phyloP scores from a whole-genome alignment of 2,113 vertebrate genomes.

The Tautogolabrus adspersus region DNA sequence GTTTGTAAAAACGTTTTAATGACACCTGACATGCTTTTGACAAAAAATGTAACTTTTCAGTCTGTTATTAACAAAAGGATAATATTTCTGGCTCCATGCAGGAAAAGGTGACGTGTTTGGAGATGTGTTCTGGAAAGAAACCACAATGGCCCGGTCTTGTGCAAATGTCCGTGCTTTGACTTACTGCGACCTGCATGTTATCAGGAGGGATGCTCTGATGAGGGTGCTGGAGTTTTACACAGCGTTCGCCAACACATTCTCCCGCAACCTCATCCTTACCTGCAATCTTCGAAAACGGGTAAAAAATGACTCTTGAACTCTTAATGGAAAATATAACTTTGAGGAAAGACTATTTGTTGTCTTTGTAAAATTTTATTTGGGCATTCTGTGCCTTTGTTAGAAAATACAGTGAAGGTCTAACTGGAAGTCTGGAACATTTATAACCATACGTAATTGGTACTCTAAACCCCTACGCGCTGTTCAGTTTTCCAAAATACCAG shows the following conservation, averaged over 20 bases:
- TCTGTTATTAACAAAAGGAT: not conserved
- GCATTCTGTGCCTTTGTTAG: not conserved
- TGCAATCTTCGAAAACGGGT: conserved; percentile 98
- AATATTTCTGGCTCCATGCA: conserved; percentile 55
- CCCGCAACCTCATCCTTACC: conserved; percentile 95
- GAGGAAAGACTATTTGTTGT: not conserved
- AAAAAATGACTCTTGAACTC: conserved; percentile 60
- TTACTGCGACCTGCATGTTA: conserved; percentile 97
- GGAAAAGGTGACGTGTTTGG: conserved; percentile 99
- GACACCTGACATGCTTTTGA: too few species aligned
- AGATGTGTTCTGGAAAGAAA: conserved; percentile 99
- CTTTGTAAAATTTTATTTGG: not conserved
- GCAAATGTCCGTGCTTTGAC: conserved; percentile 97
- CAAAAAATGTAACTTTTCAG: not conserved
- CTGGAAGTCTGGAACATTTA: too few species aligned
- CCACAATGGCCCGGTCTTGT: conserved; percentile 91
- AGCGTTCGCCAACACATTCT: conserved; percentile 95
- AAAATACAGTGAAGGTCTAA: not conserved
- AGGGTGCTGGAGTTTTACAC: conserved; percentile 98
- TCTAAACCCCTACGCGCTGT: too few species aligned
- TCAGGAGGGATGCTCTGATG: conserved; percentile 93
- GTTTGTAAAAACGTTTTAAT: not conserved
- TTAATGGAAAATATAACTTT: not conserved
- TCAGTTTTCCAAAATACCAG: too few species aligned
- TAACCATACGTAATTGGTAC: too few species aligned